Evolutionary conservation across 1,140 invertebrate species (phyloP).

Genomic region (Cotesia typhae): DNA sequence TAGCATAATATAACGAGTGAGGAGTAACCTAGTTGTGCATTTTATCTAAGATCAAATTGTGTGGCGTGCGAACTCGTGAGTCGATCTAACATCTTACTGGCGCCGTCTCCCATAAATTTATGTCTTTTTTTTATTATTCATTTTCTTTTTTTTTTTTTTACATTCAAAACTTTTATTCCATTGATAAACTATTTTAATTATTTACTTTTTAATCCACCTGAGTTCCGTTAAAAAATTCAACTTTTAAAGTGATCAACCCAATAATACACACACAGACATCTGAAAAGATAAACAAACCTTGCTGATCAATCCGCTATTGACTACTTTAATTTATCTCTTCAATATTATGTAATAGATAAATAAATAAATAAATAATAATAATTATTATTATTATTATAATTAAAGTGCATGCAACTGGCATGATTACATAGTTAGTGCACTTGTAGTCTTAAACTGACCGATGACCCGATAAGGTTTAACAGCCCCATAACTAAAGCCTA

Average conservation of each 20-base stretch:
- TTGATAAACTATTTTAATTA: constrained; percentile 6
- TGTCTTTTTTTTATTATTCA: not conserved
- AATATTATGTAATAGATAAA: too few relatives aligned
- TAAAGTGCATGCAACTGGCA: not conserved
- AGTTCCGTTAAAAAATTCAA: too few relatives aligned
- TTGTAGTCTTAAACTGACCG: constrained; percentile 49
- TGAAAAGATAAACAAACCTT: too few relatives aligned
- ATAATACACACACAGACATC: too few relatives aligned
- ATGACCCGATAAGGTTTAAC: constrained; percentile 57
- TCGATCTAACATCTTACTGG: constrained; percentile 47
- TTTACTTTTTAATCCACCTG: too few relatives aligned
- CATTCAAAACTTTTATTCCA: not conserved
- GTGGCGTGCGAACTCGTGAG: constrained; percentile 53
- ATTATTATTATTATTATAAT: not conserved
- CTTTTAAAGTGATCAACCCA: too few relatives aligned
- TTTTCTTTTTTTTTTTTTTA: constrained; percentile 4
- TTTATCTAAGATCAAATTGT: constrained; percentile 56
- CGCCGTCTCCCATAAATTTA: constrained; percentile 39
- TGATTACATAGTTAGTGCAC: constrained; percentile 42
- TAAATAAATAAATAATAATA: too few relatives aligned
- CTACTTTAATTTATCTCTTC: too few relatives aligned
- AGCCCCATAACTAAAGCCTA: constrained; percentile 40
- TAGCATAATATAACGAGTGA: constrained; percentile 50
- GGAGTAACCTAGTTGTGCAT: constrained; percentile 57
- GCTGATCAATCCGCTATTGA: too few relatives aligned